These are phyloP conservation scores for Chrysina gloriosa DNA, from an alignment of 2,888 invertebrate species.

Conservation along the genomic window DNA sequence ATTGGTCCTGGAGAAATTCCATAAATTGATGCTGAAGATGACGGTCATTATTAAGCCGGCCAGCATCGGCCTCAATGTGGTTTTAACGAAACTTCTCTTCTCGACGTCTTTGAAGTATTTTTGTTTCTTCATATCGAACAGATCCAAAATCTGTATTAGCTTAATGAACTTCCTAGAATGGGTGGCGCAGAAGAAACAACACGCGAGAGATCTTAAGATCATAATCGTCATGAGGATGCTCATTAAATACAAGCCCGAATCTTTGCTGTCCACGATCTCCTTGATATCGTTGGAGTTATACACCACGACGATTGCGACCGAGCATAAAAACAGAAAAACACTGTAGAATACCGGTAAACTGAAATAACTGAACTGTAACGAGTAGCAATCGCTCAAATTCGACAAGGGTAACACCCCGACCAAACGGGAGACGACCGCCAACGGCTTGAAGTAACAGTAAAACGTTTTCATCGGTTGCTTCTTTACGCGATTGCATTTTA, in stretches of 20 bases:
- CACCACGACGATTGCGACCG: not conserved
- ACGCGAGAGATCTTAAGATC: constrained; percentile 44
- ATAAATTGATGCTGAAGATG: not conserved
- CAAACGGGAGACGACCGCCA: constrained; percentile 48
- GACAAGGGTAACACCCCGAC: constrained; percentile 51
- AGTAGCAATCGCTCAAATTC: constrained; percentile 44
- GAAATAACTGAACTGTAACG: constrained; percentile 12
- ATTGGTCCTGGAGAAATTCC: not conserved
- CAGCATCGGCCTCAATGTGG: not conserved
- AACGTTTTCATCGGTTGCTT: constrained; percentile 45
- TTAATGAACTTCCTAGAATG: constrained; percentile 47
- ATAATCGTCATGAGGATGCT: constrained; percentile 43
- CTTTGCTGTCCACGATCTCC: not conserved
- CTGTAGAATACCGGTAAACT: constrained; percentile 30
- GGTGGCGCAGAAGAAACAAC: constrained; percentile 45
- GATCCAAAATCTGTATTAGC: constrained; percentile 49
- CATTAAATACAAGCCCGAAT: not conserved
- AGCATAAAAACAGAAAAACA: not conserved
- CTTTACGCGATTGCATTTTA: not conserved
- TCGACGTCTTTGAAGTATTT: constrained; percentile 7
- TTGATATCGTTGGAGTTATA: not conserved
- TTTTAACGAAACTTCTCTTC: not conserved
- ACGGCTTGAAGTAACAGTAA: constrained; percentile 52
- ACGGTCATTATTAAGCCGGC: not conserved
- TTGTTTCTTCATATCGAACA: constrained; percentile 46